Conservation (phyloP, 2,888 invertebrate species). For the Luperina nickerlii region DNA sequence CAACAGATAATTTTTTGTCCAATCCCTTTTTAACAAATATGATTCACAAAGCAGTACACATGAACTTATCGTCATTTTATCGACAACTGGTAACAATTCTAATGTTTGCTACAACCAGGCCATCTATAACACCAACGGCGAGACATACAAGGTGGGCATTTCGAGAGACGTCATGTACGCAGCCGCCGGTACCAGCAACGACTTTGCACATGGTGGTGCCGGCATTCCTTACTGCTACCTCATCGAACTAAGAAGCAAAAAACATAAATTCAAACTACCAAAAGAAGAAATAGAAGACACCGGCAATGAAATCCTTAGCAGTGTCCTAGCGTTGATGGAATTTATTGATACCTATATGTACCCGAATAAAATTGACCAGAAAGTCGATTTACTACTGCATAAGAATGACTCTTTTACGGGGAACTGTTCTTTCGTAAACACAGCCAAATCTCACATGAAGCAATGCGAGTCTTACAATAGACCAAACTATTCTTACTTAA, state of each 20-base stretch:
- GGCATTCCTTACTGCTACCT: slow-evolving; percentile 85
- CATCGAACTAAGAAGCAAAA: slow-evolving; percentile 83
- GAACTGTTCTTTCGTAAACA: neutral
- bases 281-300: slow-evolving; percentile 83
- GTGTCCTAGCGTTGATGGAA: slow-evolving; percentile 82
- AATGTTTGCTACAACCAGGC: slow-evolving; percentile 72
- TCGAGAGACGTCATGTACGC: slow-evolving; percentile 86
- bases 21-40: neutral
- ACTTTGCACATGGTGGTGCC: slow-evolving; percentile 82
- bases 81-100: slow-evolving; percentile 4
- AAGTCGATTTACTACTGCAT: neutral
- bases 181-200: slow-evolving; percentile 85
- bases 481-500: slow-evolving; percentile 2
- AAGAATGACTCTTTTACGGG: neutral
- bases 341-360: slow-evolving; percentile 76
- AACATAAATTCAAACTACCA: slow-evolving; percentile 82
- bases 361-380: slow-evolving; percentile 28
- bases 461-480: slow-evolving; percentile 18
- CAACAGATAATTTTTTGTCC: neutral
- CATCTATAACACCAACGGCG: slow-evolving; percentile 80
- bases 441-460: neutral
- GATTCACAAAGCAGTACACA: slow-evolving; percentile 1
- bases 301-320: slow-evolving; percentile 79
- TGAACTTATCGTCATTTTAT: neutral
- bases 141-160: slow-evolving; percentile 84